Percentiles rank a stretch among this genome's conserved stretches.
phyloP scores from a whole-genome alignment of 2,113 vertebrate genomes.

The Dryoscopus gambensis region DNA sequence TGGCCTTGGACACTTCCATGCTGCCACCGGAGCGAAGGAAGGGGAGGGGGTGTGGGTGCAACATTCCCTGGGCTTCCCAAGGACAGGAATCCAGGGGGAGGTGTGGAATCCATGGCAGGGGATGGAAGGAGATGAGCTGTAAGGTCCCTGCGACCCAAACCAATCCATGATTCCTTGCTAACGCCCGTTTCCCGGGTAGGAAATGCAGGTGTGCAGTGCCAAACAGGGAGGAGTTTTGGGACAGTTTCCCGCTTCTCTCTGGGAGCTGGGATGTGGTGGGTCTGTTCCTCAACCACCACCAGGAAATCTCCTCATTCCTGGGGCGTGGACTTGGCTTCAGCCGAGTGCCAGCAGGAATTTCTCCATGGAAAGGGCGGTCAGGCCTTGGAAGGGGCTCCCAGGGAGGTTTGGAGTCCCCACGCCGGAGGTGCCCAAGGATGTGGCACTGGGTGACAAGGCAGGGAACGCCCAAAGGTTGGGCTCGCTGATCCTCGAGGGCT shows the following conservation, averaged over 20 bases:
- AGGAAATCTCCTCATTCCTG: not conserved
- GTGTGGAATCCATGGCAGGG: no score
- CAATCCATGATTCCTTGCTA: no score
- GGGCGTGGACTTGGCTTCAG: not conserved
- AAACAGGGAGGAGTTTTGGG: not conserved
- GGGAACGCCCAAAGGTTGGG: not conserved
- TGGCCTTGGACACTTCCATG: no score
- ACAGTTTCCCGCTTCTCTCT: not conserved
- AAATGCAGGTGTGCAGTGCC: no score
- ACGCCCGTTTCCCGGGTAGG: no score
- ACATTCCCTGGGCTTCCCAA: no score
- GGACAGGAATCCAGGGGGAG: no score
- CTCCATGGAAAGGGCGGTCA: not conserved
- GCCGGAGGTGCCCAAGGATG: not conserved
- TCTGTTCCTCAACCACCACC: not conserved
- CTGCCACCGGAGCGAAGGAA: no score
- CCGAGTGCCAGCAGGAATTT: not conserved
- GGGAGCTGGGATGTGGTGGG: not conserved
- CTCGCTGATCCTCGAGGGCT: not conserved
- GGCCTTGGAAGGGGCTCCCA: no score
- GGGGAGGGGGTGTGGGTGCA: no score
- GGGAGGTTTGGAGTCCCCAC: not conserved
- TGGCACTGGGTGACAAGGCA: not conserved
- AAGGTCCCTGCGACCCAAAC: no score
- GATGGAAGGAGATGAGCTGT: no score